phyloP scores from a whole-genome alignment of 2,113 vertebrate species.

The Sinocyclocheilus anophthalmus region DNA sequence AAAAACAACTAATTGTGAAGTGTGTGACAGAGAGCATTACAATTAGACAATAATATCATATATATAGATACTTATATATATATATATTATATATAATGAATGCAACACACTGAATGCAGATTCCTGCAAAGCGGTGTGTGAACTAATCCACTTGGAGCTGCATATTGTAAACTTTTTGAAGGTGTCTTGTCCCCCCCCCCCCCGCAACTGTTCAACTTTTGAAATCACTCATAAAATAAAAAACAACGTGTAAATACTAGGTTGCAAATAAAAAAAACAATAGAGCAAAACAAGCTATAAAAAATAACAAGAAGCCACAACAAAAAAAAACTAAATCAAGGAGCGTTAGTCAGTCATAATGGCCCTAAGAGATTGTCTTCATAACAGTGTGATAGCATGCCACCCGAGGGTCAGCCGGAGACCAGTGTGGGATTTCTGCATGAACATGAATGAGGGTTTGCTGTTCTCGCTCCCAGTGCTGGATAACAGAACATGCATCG shows the following conservation, averaged over 20 bases:
- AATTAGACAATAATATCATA: neutral
- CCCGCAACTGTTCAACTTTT: no score
- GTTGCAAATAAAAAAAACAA: no score
- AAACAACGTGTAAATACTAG: no score
- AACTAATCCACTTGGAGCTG: neutral
- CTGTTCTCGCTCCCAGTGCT: constrained; percentile 36
- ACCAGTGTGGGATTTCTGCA: constrained; percentile 5
- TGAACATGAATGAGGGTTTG: constrained; percentile 12
- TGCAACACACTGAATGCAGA: neutral
- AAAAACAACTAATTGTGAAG: neutral
- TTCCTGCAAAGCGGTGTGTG: neutral
- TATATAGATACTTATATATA: no score
- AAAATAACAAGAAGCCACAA: no score
- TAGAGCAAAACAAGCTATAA: no score
- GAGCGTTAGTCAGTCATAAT: constrained; percentile 4
- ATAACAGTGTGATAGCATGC: neutral
- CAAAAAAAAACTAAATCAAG: constrained; percentile 11
- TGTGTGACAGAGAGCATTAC: neutral
- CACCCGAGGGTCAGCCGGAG: constrained; percentile 26
- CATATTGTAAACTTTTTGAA: neutral
- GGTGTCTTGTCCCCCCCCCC: constrained; percentile 15
- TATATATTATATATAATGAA: no score
- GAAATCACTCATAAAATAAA: no score
- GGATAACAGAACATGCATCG: constrained; percentile 47
- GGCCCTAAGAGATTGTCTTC: neutral